Conservation (phyloP, 2,888 invertebrate species). For the Furcula furcula region DNA sequence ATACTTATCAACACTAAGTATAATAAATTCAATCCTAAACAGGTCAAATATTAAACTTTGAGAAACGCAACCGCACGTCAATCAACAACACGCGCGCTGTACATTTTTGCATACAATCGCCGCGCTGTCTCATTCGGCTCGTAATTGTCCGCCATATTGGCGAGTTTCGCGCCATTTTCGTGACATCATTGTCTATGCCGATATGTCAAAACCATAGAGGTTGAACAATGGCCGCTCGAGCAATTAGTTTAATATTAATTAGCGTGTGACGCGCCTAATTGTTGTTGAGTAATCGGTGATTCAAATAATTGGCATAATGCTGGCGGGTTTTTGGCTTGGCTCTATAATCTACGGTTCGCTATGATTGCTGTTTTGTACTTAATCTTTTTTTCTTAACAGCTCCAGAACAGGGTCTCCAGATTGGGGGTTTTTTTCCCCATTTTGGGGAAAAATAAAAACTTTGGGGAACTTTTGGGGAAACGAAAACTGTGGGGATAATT, state of each 20-base stretch:
- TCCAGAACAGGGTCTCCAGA: no score
- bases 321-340: no score
- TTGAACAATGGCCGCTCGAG: not conserved
- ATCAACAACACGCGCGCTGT: not conserved
- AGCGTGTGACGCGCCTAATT: not conserved
- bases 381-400: not conserved
- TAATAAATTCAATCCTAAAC: not conserved
- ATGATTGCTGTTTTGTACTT: not conserved
- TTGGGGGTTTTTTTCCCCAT: no score
- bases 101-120: not conserved
- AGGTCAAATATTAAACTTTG: not conserved
- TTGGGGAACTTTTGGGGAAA: no score
- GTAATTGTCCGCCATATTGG: slow-evolving; percentile 6
- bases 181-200: not conserved
- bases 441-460: no score
- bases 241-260: slow-evolving; percentile 1
- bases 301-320: not conserved
- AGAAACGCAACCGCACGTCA: not conserved
- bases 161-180: not conserved
- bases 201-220: no score
- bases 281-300: not conserved
- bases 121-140: slow-evolving; percentile 16
- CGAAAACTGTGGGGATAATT: no score
- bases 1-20: not conserved
- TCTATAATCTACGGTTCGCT: not conserved